These are phyloP conservation scores for Ptychodera flava DNA, from an alignment of 35 echinoderm and acorn worm species.

Conservation along the genomic window DNA sequence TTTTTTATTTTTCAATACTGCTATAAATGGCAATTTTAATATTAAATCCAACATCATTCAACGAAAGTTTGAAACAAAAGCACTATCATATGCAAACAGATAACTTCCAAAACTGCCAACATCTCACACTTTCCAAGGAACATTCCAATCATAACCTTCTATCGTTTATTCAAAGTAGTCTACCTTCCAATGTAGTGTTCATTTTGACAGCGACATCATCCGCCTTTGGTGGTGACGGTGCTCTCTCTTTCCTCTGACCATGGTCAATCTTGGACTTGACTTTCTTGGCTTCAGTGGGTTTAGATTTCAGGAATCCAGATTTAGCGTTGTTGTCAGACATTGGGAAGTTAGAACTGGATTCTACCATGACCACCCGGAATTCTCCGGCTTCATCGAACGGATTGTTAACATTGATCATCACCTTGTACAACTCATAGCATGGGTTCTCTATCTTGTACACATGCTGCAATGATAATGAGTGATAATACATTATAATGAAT, in stretches of 20 bases:
- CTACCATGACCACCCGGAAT: constrained; percentile 78
- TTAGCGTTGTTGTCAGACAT: constrained; percentile 31
- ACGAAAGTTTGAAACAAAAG: no score
- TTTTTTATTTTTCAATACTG: no score
- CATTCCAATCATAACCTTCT: no score
- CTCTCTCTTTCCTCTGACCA: constrained; percentile 74
- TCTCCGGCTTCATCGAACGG: constrained; percentile 78
- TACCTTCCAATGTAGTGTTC: neutral
- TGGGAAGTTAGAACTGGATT: constrained; percentile 51
- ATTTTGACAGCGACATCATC: constrained; percentile 43
- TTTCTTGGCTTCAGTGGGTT: constrained; percentile 51
- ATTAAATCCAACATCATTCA: no score
- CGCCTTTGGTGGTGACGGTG: constrained; percentile 44
- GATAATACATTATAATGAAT: no score
- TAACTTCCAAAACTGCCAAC: no score
- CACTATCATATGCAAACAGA: no score
- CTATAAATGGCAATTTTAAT: no score
- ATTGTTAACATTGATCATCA: constrained; percentile 61
- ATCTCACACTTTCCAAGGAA: no score
- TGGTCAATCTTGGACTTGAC: constrained; percentile 87
- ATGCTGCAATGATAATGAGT: no score
- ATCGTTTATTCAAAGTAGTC: no score
- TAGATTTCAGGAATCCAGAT: constrained; percentile 29
- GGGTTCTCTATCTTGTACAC: constrained; percentile 75
- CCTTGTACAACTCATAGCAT: constrained; percentile 73